Evolutionary conservation across 2,797 vertebrate species (phyloP), one percentile per base, ranked within the genome.

Genomic region (Oceanodroma leucorhoa): DNA sequence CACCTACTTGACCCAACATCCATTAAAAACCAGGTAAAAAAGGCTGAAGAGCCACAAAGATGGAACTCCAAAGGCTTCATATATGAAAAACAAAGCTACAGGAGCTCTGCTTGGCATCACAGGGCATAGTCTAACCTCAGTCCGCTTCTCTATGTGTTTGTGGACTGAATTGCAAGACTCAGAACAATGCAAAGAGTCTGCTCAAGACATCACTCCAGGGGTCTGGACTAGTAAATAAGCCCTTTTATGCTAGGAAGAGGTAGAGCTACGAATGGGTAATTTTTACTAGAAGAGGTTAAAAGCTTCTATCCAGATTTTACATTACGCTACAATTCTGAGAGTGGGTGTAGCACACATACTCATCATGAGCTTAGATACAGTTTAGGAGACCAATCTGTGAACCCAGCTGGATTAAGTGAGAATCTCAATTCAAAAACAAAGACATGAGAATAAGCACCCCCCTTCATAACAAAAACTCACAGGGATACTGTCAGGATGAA

Each of bases 111-210:
- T 53, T 22, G 26, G 26, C 18, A 55, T 18, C n/a, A 78, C 17
- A 64, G 14, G 8, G 18, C 10, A 69, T 2, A 3, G 10, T 10
- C 11, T 38, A 53, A 62, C 13, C 11, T 66, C 53, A 34, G 22
- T 3, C 3, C 0, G 1, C 13, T 83, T 30, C 38, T 40, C 15
- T 26, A 0, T 10, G 18, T 60, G 12, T 38, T 61, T 60, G 36
- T 19, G n/a, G 73, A 60, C 11, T 55, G 21, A 95, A 73, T 0
- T n/a, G 34, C 45, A 78, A 50, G 23, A 57, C 26, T 55, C 4
- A 32, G 32, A 79, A 76, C 17, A 87, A 71, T 3, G 4, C 11
- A 34, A 40, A 58, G 6, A 21, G 5, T 21, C 61, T 36, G 36
- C 21, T 81, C 29, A 71, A 60, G 34, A 67, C 26, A 51, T 22